Base-by-base conservation (phyloP, 2,888 invertebrate species). In the Adelphocoris suturalis region DNA sequence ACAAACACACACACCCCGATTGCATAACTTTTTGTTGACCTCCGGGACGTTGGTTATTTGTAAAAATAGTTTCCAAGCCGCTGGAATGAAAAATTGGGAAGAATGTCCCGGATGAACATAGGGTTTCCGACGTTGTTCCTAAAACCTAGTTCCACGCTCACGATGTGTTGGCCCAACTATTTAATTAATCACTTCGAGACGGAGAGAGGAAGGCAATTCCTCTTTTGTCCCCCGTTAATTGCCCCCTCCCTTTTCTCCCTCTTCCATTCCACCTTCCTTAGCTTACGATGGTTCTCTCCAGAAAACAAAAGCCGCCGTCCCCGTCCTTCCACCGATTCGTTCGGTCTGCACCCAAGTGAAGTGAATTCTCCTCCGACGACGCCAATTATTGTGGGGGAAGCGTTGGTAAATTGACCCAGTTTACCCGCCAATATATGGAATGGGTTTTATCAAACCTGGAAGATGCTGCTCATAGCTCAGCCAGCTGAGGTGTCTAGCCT, bases 141-240 rank as follows among this genome's bases (percentile, higher is more conserved):
- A 23, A 68, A 68, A 68, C 68, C 27, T 23, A 68, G 23, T 68
- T 68, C 68, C 68, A 13, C 12, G 23, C 68, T 23, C 19, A 19
- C 68, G 23, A 68, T 68, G 68, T 68, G 68, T 61, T 61, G 61
- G 61, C 68, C 13, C 68, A 68, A 68, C 68, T 68, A 68, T 68
- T 68, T 68, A 68, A 68, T 68, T 68, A 68, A 68, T 23, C 68
- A 23, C 68, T 68, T 68, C 11, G 68, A 23, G 5, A 9, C 4
- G 9, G 68, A 23, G 68, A 23, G 68, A 23, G 23, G 68, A n/a
- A 23, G 27, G 68, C 68, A 23, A 68, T 68, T 13, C 23, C 68
- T 68, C 68, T 68, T 68, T 68, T 68, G 68, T 68, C 23, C 68
- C 5, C 23, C 68, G 68, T 68, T 52, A 68, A 68, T 68, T 68